These are phyloP conservation scores for Drosophila neutralis DNA, from an alignment of 2,888 invertebrate species.

Conservation along the genomic window DNA sequence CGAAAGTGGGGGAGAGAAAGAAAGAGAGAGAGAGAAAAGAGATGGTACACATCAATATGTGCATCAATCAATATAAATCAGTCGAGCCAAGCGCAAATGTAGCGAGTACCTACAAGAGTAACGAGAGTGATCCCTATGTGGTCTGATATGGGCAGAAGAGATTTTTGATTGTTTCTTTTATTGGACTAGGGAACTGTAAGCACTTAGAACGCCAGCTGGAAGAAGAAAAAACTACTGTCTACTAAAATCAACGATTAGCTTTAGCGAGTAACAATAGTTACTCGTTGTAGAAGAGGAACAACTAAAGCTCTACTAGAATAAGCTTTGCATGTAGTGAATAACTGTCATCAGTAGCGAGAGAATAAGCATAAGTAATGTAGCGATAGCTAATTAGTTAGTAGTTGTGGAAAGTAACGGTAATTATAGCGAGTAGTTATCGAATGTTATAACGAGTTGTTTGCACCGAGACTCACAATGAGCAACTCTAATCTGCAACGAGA, in stretches of 20 bases:
- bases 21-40: slow-evolving; percentile 60
- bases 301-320: not conserved
- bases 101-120: slow-evolving; percentile 22
- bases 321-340: not conserved
- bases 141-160: slow-evolving; percentile 3
- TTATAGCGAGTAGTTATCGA: not conserved
- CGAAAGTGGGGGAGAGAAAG: slow-evolving; percentile 13
- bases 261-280: not conserved
- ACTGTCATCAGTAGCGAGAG: not conserved
- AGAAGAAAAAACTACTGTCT: not conserved
- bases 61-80: slow-evolving; percentile 20
- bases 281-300: not conserved
- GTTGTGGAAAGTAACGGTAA: not conserved
- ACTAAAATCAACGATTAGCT: not conserved
- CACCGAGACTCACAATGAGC: not conserved
- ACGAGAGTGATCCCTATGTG: slow-evolving; percentile 1
- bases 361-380: not conserved
- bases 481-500: not conserved
- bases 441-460: not conserved
- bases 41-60: slow-evolving; percentile 52
- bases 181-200: slow-evolving; percentile 6
- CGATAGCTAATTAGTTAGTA: not conserved
- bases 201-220: slow-evolving; percentile 1
- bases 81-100: slow-evolving; percentile 60
- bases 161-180: not conserved